A percentile compares a stretch with the other conserved stretches of the same genome.
phyloP scores from a whole-genome alignment of 1,140 invertebrate species.

The Psix sp. region DNA sequence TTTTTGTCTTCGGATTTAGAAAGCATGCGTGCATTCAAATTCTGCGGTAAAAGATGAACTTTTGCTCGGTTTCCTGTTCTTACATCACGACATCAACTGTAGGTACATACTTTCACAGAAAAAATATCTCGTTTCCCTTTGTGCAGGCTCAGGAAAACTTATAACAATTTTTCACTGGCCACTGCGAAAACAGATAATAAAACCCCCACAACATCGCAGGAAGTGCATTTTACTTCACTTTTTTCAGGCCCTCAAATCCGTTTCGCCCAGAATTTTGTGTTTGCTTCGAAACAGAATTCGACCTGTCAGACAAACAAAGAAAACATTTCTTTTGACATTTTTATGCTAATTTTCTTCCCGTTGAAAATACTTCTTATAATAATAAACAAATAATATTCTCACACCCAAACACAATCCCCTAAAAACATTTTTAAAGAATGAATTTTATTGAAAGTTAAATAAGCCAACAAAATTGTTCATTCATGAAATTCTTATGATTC shows the following conservation, averaged over 20 bases:
- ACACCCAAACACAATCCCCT: too few species aligned
- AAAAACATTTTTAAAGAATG: too few species aligned
- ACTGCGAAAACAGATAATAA: slow-evolving; percentile 27
- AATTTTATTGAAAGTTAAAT: too few species aligned
- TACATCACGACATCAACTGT: slow-evolving; percentile 39
- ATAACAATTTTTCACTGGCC: slow-evolving; percentile 14
- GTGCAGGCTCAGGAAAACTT: slow-evolving; percentile 27
- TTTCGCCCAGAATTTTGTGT: slow-evolving; percentile 17
- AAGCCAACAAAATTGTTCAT: too few species aligned
- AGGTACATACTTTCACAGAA: slow-evolving; percentile 40
- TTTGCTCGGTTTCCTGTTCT: slow-evolving; percentile 56
- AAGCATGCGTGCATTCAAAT: slow-evolving; percentile 51
- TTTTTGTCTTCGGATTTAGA: slow-evolving; percentile 41
- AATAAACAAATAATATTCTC: too few species aligned
- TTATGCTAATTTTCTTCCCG: too few species aligned
- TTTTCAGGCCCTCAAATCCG: slow-evolving; percentile 1
- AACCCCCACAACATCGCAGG: slow-evolving; percentile 10
- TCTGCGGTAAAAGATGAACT: slow-evolving; percentile 45
- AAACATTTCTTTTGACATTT: too few species aligned
- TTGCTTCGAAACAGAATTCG: not conserved
- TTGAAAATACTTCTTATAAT: too few species aligned
- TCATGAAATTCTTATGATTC: too few species aligned
- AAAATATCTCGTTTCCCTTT: slow-evolving; percentile 48
- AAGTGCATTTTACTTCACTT: slow-evolving; percentile 32
- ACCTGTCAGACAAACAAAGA: too few species aligned